Base-by-base conservation (phyloP, 1,140 invertebrate genomes). In the Tetragonula clypearis region DNA sequence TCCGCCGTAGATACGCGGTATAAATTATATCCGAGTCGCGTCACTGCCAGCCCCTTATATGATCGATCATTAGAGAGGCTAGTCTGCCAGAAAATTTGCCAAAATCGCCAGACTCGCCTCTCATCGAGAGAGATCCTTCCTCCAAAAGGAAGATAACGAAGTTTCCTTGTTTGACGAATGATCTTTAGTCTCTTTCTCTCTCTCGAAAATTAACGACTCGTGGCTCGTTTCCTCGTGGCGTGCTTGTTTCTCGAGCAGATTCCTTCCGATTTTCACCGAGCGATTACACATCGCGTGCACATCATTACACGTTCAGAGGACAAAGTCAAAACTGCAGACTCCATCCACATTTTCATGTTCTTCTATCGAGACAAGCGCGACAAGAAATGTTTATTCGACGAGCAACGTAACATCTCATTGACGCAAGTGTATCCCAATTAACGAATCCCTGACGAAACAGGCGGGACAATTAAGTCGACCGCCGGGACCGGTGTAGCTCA, bases 41-140 rank as follows among this genome's bases (percentile, higher is more conserved):
- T 95, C 94, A 94, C 83, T 86, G 87, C 90, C 94, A 95, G 94
- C 91, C 93, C 90, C 91, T 91, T 91, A 91, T 94, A 94, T 93
- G 94, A 95, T 95, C 93, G 94, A 95, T 95, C 94, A 94, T 95
- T 95, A 95, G 92, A 93, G 92, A 93, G 88, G 79, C 90, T 91
- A 92, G 94, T 93, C 92, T 94, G 93, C 92, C 93, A 93, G 93
- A 94, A 94, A 95, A 94, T 94, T 94, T 92, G 92, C 80, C 89
- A 90, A 94, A 94, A 94, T 92, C 76, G 30, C 49, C 60, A 65
- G 75, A 86, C 87, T 84, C 62, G 49, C 68, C 60, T 78, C 62
- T 82, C 69, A 60, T 73, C 76, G 69, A 84, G 71, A 80, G 53
- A 35, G 21, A 55, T 56, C 17, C 8, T 17, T 66, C 65, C 65